These are phyloP conservation scores for Acropternis orthonyx DNA, from an alignment of 2,797 vertebrate species.

Conservation along the genomic window DNA sequence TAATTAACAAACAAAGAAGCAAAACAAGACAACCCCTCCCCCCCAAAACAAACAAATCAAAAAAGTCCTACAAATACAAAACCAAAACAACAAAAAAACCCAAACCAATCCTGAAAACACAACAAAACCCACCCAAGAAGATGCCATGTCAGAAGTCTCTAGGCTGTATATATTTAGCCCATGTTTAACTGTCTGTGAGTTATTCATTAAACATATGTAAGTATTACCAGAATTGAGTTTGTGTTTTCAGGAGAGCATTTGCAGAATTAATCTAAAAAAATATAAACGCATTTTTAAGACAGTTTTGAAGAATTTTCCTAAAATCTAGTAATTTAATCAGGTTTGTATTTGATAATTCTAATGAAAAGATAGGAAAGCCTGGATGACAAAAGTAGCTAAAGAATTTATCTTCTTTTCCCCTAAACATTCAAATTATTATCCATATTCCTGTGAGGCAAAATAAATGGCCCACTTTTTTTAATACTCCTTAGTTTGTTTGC, in stretches of 20 bases:
- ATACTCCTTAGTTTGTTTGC: neutral
- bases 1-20: neutral
- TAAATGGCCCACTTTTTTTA: neutral
- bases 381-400: neutral
- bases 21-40: no score
- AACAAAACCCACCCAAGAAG: neutral
- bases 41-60: neutral
- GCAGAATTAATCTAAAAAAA: neutral
- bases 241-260: neutral
- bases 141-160: neutral
- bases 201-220: neutral
- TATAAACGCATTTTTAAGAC: fast-evolving
- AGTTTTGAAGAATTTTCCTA: neutral
- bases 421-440: neutral
- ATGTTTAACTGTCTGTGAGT: neutral
- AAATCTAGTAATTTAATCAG: neutral
- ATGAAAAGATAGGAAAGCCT: neutral
- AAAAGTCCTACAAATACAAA: neutral
- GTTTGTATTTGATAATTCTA: neutral
- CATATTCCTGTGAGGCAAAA: neutral
- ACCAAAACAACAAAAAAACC: neutral
- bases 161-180: neutral
- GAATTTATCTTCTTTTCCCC: neutral
- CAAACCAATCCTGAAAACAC: neutral
- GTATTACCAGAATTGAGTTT: neutral